Evolutionary conservation across 2,113 vertebrate genomes (phyloP), one percentile per base, ranked within the genome.

Genomic region (Rhagologus leucostigma): DNA sequence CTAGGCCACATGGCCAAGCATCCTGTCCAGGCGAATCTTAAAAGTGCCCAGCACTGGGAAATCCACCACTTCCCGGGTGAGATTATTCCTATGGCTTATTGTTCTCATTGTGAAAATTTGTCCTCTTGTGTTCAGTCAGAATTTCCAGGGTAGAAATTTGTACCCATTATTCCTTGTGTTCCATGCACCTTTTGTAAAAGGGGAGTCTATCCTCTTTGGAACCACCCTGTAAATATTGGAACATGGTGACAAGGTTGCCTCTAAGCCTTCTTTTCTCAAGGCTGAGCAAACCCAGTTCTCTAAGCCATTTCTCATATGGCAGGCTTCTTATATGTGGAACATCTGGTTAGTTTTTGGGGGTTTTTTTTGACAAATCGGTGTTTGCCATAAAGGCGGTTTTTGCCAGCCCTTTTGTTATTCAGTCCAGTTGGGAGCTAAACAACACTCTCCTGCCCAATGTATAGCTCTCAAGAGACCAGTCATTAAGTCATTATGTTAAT

Each of bases 1-100:
- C 56, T 24, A 70, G 53, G 30, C 23, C 49, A 63, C 32, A 37
- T 44, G 49, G 42, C 10, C 27, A 30, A 62, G 41, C 15, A 63
- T 29, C 15, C 18, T 70, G 39, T 33, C 39, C 33, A 16, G 23
- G 47, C 0, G 0, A 39, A 69, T 78, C 12, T 20, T 49, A 37
- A 22, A 83, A 42, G 14, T 20, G 19, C 16, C 32, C 35, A 42
- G 2, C 0, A 0, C 0, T 76, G 35, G 35, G 32, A 69, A 63
- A 55, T 27, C 30, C 22, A 56, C 8, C 15, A 27, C 26, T 49
- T 15, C 32, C 56, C 49, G 33, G 22, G 5, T 7, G 21, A 83
- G 13, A 23, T 37, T 27, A 35, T 42, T 76, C 26, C 41, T 42
- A 16, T 16, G 14, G 32, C 18, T 76, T 26, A 44, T 56, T 12